These are phyloP conservation scores for Catharus bicknelli DNA, from an alignment of 2,113 vertebrate genomes.

Conservation along the genomic window DNA sequence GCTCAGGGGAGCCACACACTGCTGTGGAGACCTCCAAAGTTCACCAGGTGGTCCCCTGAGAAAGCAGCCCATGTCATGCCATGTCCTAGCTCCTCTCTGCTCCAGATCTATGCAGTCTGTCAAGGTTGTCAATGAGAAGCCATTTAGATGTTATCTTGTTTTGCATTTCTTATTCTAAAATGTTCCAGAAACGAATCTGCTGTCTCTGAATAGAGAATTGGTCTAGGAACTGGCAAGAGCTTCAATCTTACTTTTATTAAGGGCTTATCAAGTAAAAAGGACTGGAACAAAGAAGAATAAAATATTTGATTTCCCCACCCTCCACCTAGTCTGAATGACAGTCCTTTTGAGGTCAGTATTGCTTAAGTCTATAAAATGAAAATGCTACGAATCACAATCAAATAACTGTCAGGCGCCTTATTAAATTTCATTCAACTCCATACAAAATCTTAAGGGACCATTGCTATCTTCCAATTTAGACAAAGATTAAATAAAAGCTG, in stretches of 20 bases:
- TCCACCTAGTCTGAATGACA: constrained; percentile 50
- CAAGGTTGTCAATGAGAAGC: constrained; percentile 26
- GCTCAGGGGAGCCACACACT: constrained; percentile 38
- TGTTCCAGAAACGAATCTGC: constrained; percentile 33
- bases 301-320: constrained; percentile 28
- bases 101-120: background rate
- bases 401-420: constrained; percentile 71
- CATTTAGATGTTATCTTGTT: constrained; percentile 51
- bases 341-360: constrained; percentile 69
- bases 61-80: background rate
- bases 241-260: constrained; percentile 54
- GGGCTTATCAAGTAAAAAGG: constrained; percentile 55
- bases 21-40: constrained; percentile 42
- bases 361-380: constrained; percentile 72
- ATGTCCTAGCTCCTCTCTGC: constrained; percentile 19
- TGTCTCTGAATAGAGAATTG: constrained; percentile 36
- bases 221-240: constrained; percentile 20
- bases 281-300: constrained; percentile 55
- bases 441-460: constrained; percentile 69
- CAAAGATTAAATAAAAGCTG: constrained; percentile 79
- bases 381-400: constrained; percentile 72
- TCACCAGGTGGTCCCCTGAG: constrained; percentile 28
- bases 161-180: constrained; percentile 43
- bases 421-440: constrained; percentile 76
- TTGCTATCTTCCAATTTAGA: constrained; percentile 70